Percentiles rank a stretch among this genome's conserved stretches.
Evolutionary conservation across 2,888 invertebrate species (phyloP).

Genomic region (Netelia virgata): DNA sequence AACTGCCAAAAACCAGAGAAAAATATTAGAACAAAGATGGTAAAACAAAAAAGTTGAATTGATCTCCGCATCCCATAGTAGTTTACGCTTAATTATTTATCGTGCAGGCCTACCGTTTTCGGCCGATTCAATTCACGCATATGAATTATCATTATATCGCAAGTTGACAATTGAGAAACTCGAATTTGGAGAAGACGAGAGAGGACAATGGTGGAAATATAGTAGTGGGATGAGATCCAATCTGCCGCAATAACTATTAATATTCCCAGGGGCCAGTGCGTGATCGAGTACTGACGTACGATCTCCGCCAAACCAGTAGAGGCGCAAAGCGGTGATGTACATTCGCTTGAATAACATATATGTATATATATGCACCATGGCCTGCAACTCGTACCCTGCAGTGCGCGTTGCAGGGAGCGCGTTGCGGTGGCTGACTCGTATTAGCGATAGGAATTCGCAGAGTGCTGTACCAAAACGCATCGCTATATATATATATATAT

Average conservation of each 20-base stretch:
- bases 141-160: neutral
- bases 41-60: no score
- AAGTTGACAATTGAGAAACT: neutral
- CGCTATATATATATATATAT: neutral
- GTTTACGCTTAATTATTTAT: no score
- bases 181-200: neutral
- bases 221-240: constrained; percentile 37
- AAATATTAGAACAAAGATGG: no score
- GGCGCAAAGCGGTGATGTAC: neutral
- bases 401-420: neutral
- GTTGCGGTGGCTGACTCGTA: neutral
- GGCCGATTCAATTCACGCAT: no score
- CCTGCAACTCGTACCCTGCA: neutral
- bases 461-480: neutral
- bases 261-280: constrained; percentile 42
- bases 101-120: no score
- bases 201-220: neutral
- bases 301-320: neutral
- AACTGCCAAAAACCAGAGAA: no score
- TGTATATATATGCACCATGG: neutral
- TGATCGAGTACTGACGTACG: constrained; percentile 25
- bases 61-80: no score
- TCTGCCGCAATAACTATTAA: constrained; percentile 52
- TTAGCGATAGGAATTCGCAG: neutral
- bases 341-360: neutral